phyloP scores from a whole-genome alignment of 1,140 invertebrate genomes.

The Drosophila saltans region DNA sequence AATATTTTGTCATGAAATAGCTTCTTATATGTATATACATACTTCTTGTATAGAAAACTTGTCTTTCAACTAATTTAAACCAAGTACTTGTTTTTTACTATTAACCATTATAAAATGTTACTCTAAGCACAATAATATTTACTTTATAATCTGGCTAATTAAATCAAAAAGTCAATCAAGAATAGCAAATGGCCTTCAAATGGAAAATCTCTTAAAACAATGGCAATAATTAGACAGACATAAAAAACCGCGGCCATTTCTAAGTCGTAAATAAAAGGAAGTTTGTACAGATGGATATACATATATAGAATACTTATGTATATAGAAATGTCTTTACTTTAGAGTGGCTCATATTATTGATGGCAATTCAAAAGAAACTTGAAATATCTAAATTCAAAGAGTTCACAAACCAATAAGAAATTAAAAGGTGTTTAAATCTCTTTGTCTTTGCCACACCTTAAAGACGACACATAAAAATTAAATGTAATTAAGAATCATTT shows the following conservation, averaged over 20 bases:
- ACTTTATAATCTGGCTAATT: conserved; percentile 23
- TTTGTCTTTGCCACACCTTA: not conserved
- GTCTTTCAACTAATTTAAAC: not conserved
- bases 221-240: conserved; percentile 48
- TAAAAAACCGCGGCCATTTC: conserved; percentile 41
- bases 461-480: not conserved
- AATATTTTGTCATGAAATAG: conserved; percentile 23
- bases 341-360: too few relatives aligned
- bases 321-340: too few relatives aligned
- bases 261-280: too few relatives aligned
- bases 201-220: conserved; percentile 49
- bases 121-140: conserved; percentile 22
- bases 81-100: not conserved
- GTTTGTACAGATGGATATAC: not conserved
- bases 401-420: not conserved
- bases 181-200: conserved; percentile 34
- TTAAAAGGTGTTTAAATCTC: conserved; percentile 3
- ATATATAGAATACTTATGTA: too few relatives aligned
- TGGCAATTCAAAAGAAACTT: too few relatives aligned
- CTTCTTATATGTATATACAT: not conserved
- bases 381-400: too few relatives aligned
- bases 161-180: conserved; percentile 44
- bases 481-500: not conserved
- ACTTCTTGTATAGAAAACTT: not conserved
- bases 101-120: not conserved